Conservation (phyloP, 2,797 vertebrate genomes). For the Macropodus opercularis region DNA sequence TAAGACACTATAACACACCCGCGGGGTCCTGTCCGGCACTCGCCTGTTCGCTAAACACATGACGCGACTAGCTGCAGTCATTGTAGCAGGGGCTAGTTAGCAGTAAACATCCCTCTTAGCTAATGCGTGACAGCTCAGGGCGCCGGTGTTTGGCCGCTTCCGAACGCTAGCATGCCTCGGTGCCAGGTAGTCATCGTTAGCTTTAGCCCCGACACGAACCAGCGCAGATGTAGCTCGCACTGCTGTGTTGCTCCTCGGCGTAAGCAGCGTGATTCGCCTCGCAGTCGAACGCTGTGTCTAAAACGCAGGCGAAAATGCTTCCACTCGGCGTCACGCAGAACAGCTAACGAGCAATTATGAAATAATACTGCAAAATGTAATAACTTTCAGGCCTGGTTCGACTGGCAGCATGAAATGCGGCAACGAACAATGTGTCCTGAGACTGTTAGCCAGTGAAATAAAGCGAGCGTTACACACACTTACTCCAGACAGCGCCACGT, state of each 20-base stretch:
- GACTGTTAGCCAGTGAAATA: slow-evolving; percentile 3
- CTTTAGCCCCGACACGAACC: slow-evolving; percentile 58
- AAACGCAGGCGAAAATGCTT: not conserved
- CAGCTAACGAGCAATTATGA: not conserved
- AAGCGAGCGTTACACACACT: not conserved
- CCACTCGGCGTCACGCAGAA: not conserved
- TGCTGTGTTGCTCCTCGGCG: not conserved
- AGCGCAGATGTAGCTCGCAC: slow-evolving; percentile 3
- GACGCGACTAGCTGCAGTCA: not conserved
- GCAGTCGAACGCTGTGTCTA: not conserved
- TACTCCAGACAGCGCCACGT: fast-evolving
- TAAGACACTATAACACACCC: slow-evolving; percentile 55
- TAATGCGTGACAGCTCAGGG: slow-evolving; percentile 52
- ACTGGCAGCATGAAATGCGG: slow-evolving; percentile 24
- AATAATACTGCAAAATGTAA: slow-evolving; percentile 21
- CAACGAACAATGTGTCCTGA: slow-evolving; percentile 22
- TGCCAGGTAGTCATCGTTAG: slow-evolving; percentile 63
- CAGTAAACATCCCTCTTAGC: slow-evolving; percentile 34
- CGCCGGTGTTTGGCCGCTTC: slow-evolving; percentile 65
- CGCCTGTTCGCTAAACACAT: not conserved
- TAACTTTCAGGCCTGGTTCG: slow-evolving; percentile 57
- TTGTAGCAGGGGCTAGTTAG: slow-evolving; percentile 36
- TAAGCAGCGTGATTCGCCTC: slow-evolving; percentile 1
- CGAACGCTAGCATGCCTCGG: slow-evolving; percentile 47
- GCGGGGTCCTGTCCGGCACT: slow-evolving; percentile 6